phyloP scores from a whole-genome alignment of 2,888 invertebrate species.

The Leptogaster cylindrica region DNA sequence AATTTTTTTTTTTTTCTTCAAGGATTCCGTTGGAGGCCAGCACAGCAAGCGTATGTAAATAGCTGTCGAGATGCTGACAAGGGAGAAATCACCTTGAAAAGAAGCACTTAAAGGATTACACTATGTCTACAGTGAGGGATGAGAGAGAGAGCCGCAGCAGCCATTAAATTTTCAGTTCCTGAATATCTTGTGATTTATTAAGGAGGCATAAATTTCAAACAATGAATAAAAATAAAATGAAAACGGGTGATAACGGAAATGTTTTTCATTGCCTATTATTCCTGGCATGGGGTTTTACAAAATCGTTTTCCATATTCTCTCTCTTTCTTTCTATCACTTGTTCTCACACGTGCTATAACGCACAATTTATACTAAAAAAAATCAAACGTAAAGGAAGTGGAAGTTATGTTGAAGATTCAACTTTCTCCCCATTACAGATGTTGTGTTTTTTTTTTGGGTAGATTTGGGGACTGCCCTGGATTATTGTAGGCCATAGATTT shows the following conservation, averaged over 20 bases:
- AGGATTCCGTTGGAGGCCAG: conserved; percentile 4
- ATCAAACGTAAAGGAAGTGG: no score
- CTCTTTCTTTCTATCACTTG: not conserved
- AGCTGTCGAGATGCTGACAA: conserved; percentile 26
- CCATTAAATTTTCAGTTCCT: conserved; percentile 15
- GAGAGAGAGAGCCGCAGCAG: not conserved
- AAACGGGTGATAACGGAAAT: conserved; percentile 13
- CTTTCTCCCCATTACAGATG: no score
- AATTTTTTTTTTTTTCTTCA: no score
- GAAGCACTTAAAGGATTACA: conserved; percentile 31
- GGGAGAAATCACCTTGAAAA: conserved; percentile 15
- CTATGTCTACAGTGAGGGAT: no score
- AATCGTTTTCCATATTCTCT: not conserved
- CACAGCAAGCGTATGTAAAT: conserved; percentile 24
- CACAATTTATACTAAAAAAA: no score
- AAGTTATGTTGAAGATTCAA: no score
- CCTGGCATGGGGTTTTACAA: not conserved
- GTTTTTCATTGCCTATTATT: not conserved
- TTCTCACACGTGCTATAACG: no score
- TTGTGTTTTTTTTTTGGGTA: no score
- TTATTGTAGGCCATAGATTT: no score
- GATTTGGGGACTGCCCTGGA: no score
- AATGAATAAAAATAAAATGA: no score
- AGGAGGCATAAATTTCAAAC: not conserved
- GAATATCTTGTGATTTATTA: conserved; percentile 18